Evolutionary conservation across 2,113 vertebrate genomes (phyloP).

Genomic region (Antechinus stuartii): DNA sequence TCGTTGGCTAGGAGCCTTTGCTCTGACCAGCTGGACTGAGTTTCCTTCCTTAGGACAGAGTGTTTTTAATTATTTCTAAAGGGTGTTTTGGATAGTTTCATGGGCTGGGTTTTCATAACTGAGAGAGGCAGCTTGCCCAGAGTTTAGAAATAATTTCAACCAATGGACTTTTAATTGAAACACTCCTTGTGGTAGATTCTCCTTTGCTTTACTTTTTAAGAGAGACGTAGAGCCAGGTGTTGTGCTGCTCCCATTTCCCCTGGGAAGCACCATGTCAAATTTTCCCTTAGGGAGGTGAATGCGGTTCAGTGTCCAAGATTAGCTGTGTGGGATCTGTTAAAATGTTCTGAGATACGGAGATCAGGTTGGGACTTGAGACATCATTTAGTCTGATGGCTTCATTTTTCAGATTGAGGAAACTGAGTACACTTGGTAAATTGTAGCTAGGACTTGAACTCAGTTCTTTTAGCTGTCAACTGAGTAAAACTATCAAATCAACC

Average conservation of each 20-base stretch:
- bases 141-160: neutral
- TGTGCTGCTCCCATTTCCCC: neutral
- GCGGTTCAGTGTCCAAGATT: neutral
- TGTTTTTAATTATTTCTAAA: conserved; percentile 6
- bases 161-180: neutral
- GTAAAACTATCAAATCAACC: neutral
- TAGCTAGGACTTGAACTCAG: neutral
- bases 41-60: neutral
- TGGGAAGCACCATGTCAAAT: neutral
- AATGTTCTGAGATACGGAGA: neutral
- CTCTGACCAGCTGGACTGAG: neutral
- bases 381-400: neutral
- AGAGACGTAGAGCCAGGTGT: neutral
- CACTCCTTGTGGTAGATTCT: neutral
- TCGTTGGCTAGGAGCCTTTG: neutral
- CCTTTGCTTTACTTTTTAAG: neutral
- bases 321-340: neutral
- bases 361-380: neutral
- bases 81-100: neutral
- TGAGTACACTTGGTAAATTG: neutral
- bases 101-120: neutral
- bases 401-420: neutral
- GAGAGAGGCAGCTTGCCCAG: neutral
- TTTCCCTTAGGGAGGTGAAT: neutral
- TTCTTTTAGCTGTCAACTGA: neutral